These are phyloP conservation scores for Drosophila erecta DNA, from an alignment of 1,140 invertebrate species.

Conservation along the genomic window DNA sequence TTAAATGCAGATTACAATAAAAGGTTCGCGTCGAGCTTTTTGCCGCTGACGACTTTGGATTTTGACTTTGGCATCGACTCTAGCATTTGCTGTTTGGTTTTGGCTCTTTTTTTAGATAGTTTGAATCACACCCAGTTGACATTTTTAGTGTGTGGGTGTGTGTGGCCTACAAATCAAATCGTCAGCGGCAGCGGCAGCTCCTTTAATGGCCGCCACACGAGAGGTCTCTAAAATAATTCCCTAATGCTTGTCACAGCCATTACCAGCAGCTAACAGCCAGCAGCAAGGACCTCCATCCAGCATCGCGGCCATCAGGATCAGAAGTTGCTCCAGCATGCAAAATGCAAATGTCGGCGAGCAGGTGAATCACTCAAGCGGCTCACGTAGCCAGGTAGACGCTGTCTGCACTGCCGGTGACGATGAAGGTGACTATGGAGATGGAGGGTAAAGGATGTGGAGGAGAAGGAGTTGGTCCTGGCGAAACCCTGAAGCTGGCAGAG, in stretches of 20 bases:
- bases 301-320: slow-evolving; percentile 4
- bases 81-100: slow-evolving; percentile 37
- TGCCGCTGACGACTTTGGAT: slow-evolving; percentile 57
- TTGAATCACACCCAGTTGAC: background rate
- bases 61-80: slow-evolving; percentile 1
- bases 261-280: slow-evolving; percentile 44
- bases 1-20: slow-evolving; percentile 82
- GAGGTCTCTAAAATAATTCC: slow-evolving; percentile 54
- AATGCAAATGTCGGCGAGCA: slow-evolving; percentile 57
- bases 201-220: slow-evolving; percentile 70
- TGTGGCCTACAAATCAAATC: slow-evolving; percentile 63
- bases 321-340: slow-evolving; percentile 44
- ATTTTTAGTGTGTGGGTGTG: background rate
- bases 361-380: slow-evolving; percentile 60
- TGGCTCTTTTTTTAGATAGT: slow-evolving; percentile 27
- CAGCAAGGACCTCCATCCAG: slow-evolving; percentile 11
- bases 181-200: slow-evolving; percentile 45
- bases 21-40: slow-evolving; percentile 54
- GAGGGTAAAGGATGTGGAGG: background rate
- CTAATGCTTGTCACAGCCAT: slow-evolving; percentile 62
- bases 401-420: slow-evolving; percentile 17
- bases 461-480: background rate
- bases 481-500: slow-evolving; percentile 22
- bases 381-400: slow-evolving; percentile 47
- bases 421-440: slow-evolving; percentile 3